Conservation (phyloP, 2,888 invertebrate species). For the Isotomurus palustris region DNA sequence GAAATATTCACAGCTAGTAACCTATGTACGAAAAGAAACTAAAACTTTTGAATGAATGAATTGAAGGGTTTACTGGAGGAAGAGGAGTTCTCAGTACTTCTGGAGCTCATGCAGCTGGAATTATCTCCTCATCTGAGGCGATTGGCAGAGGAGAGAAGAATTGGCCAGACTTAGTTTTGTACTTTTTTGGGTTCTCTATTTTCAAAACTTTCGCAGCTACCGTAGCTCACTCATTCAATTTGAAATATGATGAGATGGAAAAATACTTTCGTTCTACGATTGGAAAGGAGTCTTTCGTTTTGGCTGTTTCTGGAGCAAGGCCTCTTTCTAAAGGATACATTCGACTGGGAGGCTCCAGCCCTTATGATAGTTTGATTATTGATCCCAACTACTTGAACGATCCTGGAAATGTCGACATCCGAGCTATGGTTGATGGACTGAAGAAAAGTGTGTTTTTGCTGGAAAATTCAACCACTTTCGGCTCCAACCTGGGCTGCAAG, state of each 20-base stretch:
- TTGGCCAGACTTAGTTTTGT: constrained; percentile 39
- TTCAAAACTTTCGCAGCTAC: constrained; percentile 19
- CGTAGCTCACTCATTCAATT: constrained; percentile 28
- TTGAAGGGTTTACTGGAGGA: constrained; percentile 23
- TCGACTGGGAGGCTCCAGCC: constrained; percentile 26
- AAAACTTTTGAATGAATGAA: too few species aligned
- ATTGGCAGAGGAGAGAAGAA: constrained; percentile 36
- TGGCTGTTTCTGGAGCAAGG: constrained; percentile 9
- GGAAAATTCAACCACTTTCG: constrained; percentile 33
- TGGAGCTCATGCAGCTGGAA: constrained; percentile 25
- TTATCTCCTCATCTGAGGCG: constrained; percentile 26
- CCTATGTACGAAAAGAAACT: too few species aligned
- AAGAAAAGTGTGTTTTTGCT: constrained; percentile 23
- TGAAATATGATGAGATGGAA: constrained; percentile 26
- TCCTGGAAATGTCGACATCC: constrained; percentile 27
- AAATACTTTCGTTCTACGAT: constrained; percentile 29
- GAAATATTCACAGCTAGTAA: background rate
- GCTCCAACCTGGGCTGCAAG: constrained; percentile 12
- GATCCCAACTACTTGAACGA: constrained; percentile 41
- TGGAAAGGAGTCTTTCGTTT: constrained; percentile 24
- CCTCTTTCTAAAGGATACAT: constrained; percentile 14
- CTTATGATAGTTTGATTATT: constrained; percentile 33
- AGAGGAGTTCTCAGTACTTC: constrained; percentile 23
- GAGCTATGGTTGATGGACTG: constrained; percentile 36
- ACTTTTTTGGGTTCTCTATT: constrained; percentile 13